Percentiles rank a stretch among this genome's conserved stretches.
These are phyloP conservation scores for Asobara japonica DNA, from an alignment of 1,140 invertebrate genomes.

Conservation along the genomic window DNA sequence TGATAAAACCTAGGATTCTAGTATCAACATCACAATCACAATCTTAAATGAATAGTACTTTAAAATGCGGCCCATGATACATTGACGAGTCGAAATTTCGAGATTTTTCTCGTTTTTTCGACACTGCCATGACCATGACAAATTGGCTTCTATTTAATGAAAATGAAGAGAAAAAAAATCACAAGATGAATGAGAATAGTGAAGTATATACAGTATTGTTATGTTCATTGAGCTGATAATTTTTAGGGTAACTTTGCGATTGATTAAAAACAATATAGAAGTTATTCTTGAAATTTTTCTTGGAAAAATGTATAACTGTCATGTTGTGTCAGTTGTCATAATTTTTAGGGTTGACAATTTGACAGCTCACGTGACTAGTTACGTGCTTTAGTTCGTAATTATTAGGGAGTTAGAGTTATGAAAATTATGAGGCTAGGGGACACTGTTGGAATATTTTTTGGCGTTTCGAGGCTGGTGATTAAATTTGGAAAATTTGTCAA, in stretches of 20 bases:
- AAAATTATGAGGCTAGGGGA: conserved; percentile 53
- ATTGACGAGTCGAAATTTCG: background rate
- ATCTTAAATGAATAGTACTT: background rate
- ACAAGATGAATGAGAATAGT: too few relatives aligned
- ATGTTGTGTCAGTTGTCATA: too few relatives aligned
- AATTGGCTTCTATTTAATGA: background rate
- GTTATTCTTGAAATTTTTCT: too few relatives aligned
- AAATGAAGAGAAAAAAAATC: background rate
- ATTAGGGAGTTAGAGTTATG: conserved; percentile 45
- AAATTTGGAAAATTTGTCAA: too few relatives aligned
- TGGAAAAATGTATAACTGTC: too few relatives aligned
- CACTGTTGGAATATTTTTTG: conserved; percentile 47
- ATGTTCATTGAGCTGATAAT: conserved; percentile 3
- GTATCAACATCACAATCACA: conserved; percentile 53
- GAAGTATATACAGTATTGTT: conserved; percentile 27
- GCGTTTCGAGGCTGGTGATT: background rate
- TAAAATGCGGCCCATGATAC: background rate
- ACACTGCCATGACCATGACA: conserved; percentile 17
- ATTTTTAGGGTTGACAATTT: too few relatives aligned
- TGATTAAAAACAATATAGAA: too few relatives aligned
- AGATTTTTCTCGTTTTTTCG: background rate
- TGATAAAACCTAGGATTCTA: conserved; percentile 84
- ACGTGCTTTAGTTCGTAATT: background rate
- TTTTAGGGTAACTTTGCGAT: conserved; percentile 3
- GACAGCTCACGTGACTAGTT: background rate